A percentile compares a stretch with the other conserved stretches of the same genome.
These are phyloP conservation scores for Polydrusus pterygomalis DNA, from an alignment of 2,888 invertebrate species.

Conservation along the genomic window DNA sequence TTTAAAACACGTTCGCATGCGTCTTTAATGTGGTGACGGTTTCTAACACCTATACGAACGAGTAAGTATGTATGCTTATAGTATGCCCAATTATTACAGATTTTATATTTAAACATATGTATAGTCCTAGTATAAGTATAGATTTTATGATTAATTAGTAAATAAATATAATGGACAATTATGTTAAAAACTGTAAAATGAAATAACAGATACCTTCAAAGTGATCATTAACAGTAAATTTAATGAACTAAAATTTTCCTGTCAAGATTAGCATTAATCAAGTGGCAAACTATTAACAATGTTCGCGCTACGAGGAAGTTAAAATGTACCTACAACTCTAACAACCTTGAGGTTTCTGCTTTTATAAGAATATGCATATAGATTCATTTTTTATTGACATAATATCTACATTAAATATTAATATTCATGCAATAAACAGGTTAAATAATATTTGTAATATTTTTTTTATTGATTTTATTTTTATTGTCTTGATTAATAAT, in stretches of 20 bases:
- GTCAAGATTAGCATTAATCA: conserved; percentile 28
- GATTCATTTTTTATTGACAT: conserved; percentile 20
- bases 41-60: too few relatives aligned
- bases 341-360: conserved; percentile 30
- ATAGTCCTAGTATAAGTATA: not conserved
- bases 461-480: not conserved
- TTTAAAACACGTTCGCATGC: too few relatives aligned
- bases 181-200: conserved; percentile 21
- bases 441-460: conserved; percentile 4
- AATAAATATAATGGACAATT: conserved; percentile 6
- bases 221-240: conserved; percentile 31
- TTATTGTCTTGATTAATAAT: not conserved
- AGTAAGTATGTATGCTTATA: too few relatives aligned
- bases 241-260: conserved; percentile 32
- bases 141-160: conserved; percentile 17
- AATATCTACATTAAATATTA: conserved; percentile 17
- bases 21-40: too few relatives aligned
- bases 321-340: conserved; percentile 21
- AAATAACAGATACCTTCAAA: conserved; percentile 24
- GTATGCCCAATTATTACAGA: too few relatives aligned
- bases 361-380: conserved; percentile 24
- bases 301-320: conserved; percentile 29
- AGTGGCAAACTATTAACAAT: conserved; percentile 21
- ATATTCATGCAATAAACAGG: conserved; percentile 18
- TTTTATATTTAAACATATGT: too few relatives aligned